phyloP scores from a whole-genome alignment of 2,888 invertebrate genomes.

The Nymphalis urticae region DNA sequence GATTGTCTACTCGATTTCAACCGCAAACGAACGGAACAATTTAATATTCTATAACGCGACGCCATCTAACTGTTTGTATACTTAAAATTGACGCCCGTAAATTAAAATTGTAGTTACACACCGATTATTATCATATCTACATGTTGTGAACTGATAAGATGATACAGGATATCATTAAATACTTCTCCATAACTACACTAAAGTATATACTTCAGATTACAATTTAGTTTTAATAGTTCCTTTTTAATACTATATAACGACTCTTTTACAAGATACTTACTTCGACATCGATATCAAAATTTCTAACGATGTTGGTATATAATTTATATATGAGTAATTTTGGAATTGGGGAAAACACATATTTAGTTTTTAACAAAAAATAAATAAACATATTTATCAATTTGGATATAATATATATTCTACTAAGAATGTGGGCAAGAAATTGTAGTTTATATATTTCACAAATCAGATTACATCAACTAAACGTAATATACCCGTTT shows the following conservation, averaged over 20 bases:
- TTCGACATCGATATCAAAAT: too few species aligned
- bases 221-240: slow-evolving; percentile 1
- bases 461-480: too few species aligned
- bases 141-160: slow-evolving; percentile 12
- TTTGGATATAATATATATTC: too few species aligned
- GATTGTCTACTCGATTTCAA: slow-evolving; percentile 2
- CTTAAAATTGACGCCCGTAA: slow-evolving; percentile 4
- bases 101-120: not conserved
- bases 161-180: slow-evolving; percentile 6
- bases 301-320: too few species aligned
- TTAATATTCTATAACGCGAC: not conserved
- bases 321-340: too few species aligned
- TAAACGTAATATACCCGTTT: too few species aligned
- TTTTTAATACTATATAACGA: not conserved
- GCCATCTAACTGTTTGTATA: not conserved
- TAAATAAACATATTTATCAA: too few species aligned
- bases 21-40: not conserved
- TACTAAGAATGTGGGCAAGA: too few species aligned
- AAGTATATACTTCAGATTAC: slow-evolving; percentile 5
- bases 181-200: not conserved
- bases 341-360: too few species aligned
- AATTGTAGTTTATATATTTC: too few species aligned
- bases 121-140: slow-evolving; percentile 4
- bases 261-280: not conserved
- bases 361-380: too few species aligned